Evolutionary conservation across 2,113 vertebrate species (phyloP), one percentile per base, ranked within the genome.

Genomic region (Fulica atra): DNA sequence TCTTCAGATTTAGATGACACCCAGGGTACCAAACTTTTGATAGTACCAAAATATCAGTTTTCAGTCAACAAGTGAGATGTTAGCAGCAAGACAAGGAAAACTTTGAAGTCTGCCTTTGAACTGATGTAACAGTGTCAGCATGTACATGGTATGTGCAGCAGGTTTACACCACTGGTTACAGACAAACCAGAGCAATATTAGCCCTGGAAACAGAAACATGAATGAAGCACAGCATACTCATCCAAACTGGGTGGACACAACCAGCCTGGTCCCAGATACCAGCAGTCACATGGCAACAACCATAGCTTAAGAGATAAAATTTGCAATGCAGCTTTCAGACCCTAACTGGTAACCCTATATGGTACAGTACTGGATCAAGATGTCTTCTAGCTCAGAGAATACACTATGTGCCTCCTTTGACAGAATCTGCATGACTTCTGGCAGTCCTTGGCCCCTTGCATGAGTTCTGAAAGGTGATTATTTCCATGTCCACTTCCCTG

Each of bases 121-220:
- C 2, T 8, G 38, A 31, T 72, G 33, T 17, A 53, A 25, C 17
- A 40, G 29, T 18, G 12, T 54, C 56, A 85, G 29, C 6, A 9
- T 0, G 0, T 12, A 8, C 6, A 5, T 24, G 7, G 8, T 29
- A 78, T 5, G 6, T 9, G 25, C 10, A 82, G 25, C 10, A 82
- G 18, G 35, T 14, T 9, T 42, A 13, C 5, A 1, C 29, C 1
- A 2, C 48, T 38, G 36, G 28, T 24, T 44, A 29, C 50, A 36
- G 23, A 38, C 23, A 69, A 73, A 73, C 7, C 28, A 53, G 44
- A 31, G 5, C 1, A 1, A 9, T 33, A 28, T 40, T 44, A 89
- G 77, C 10, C 13, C 24, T 42, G 4, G 28, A 84, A 86, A 56
- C 0, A 2, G 15, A 79, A 56, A 24, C 19, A 65, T 14, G 3